Evolutionary conservation across 2,113 vertebrate genomes (phyloP), one percentile per base, ranked within the genome.

Genomic region (Chaetops frenatus): DNA sequence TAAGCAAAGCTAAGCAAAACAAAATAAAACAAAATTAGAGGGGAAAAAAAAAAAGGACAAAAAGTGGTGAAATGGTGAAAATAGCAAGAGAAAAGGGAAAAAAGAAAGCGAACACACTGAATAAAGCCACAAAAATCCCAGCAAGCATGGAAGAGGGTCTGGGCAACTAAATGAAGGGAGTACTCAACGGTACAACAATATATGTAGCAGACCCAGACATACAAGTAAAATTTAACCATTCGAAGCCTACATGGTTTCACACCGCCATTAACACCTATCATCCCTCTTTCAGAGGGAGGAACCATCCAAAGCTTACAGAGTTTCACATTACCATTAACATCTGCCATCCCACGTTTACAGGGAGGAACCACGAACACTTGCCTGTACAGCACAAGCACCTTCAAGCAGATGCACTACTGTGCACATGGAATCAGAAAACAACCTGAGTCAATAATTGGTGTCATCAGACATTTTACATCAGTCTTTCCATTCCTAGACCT

Each of bases 11-110:
- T 60, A 60, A 74, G 24, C 9, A 48, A 51, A 56, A 15, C 7
- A 24, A 25, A 11, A 10, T 24, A 28, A 54, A 10, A 20, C 19
- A 47, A 29, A 62, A 62, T 12, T 33, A 51, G 24, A 12, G 24
- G 3, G 6, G 3, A 0, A 13, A 42, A 25, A 40, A 25, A 12
- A 25, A 10, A 24, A 22, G 12, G 8, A 4, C 1, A 20, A 11
- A 21, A 23, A 17, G 14, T 0, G 38, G 29, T n/a, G n/a, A 31
- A 50, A 27, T 3, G 2, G 4, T 2, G 7, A 0, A 3, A 23
- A 44, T 42, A 2, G 22, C 2, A 23, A 40, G 19, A 64, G 4
- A 21, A 74, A 50, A 57, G 7, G 1, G 15, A 2, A 11, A 35
- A 65, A 56, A 22, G 6, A 18, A 72, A 48, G 15, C 9, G 56